These are phyloP conservation scores for Formica selysi DNA, from an alignment of 1,140 invertebrate genomes.

Conservation along the genomic window DNA sequence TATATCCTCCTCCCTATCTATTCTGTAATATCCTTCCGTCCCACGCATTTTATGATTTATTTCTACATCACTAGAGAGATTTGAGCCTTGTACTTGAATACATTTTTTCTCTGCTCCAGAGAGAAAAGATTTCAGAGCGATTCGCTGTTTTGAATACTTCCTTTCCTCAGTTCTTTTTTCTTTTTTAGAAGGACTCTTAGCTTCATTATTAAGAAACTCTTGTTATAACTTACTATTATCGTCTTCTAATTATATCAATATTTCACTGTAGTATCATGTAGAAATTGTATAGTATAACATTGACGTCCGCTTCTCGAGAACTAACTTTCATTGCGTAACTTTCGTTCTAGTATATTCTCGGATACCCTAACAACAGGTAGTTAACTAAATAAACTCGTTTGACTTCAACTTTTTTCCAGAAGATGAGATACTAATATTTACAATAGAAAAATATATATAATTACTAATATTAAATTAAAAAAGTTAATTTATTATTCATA, in stretches of 20 bases:
- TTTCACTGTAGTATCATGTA: conserved; percentile 2
- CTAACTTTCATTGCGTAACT: conserved; percentile 40
- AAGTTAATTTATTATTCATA: conserved; percentile 18
- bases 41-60: conserved; percentile 32
- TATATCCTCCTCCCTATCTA: background rate
- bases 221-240: conserved; percentile 38
- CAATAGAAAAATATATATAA: too few relatives aligned
- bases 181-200: background rate
- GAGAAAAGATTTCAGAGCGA: background rate
- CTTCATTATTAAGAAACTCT: conserved; percentile 25
- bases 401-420: background rate
- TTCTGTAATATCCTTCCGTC: conserved; percentile 11
- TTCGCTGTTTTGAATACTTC: conserved; percentile 23
- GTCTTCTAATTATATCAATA: conserved; percentile 49
- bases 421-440: background rate
- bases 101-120: conserved; percentile 21
- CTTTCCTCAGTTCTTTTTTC: background rate
- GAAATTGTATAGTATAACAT: conserved; percentile 41
- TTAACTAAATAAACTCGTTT: conserved; percentile 27
- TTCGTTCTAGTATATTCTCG: conserved; percentile 3
- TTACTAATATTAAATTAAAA: background rate
- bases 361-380: conserved; percentile 28
- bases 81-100: conserved; percentile 11
- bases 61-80: background rate
- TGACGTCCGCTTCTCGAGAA: conserved; percentile 36